Conservation (phyloP, 2,888 invertebrate species). For the Ceriagrion tenellum region DNA sequence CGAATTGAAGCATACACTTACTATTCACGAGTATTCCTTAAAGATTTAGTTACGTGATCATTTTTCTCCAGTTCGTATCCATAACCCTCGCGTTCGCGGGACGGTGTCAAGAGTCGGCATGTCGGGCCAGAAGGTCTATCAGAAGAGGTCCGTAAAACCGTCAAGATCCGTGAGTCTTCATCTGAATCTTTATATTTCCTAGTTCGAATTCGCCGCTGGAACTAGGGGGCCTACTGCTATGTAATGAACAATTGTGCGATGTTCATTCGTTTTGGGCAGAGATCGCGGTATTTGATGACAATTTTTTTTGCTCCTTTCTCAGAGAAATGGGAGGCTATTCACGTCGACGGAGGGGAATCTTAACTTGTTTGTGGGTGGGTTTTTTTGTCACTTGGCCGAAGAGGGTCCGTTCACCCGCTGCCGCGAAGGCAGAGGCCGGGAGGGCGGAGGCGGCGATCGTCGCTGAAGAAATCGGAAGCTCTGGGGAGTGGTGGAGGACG, state of each 20-base stretch:
- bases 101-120: too few relatives aligned
- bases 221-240: too few relatives aligned
- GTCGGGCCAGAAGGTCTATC: too few relatives aligned
- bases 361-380: neutral
- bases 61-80: too few relatives aligned
- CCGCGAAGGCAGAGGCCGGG: neutral
- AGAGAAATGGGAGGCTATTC: neutral
- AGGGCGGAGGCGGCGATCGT: neutral
- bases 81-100: too few relatives aligned
- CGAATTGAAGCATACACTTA: too few relatives aligned
- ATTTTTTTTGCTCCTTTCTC: neutral
- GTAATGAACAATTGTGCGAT: neutral
- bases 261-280: neutral
- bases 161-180: too few relatives aligned
- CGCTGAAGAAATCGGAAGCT: conserved; percentile 9
- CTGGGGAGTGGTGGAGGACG: neutral
- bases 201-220: too few relatives aligned
- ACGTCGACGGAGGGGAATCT: neutral
- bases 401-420: conserved; percentile 43
- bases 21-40: too few relatives aligned
- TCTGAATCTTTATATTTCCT: too few relatives aligned
- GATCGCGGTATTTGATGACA: neutral
- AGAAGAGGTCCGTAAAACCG: too few relatives aligned
- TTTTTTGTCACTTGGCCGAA: neutral
- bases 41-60: too few relatives aligned